Evolutionary conservation across 1,140 invertebrate species (phyloP), one percentile per base, ranked within the genome.

Genomic region (Drosophila burlai): DNA sequence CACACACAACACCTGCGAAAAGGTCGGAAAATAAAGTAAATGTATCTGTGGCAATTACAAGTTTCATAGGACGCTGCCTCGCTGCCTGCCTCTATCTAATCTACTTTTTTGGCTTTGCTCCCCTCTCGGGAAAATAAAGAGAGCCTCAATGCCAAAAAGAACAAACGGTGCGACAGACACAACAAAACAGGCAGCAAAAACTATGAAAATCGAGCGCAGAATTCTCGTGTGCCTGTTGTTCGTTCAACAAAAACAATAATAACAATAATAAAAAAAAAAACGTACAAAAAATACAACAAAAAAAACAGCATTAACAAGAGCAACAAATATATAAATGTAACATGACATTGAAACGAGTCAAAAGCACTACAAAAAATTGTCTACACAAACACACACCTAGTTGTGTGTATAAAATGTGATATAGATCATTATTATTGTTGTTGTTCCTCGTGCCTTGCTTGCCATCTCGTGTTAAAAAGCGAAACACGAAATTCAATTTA

Each of bases 271-370:
- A 16, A 29, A 49, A 42, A 42, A 47, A 57, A 16, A 24, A 24
- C 24, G 26, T 2, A 49, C n/a, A 36, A 43, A 49, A 59, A 21
- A 50, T 43, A 45, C 34, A 36, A 45, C 10, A 46, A 24, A 26
- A 26, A 49, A 13, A 43, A 49, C 36, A 43, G 57, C 54, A 66
- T 54, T 67, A 73, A 73, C 46, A 60, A 73, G 55, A 63, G 49
- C 55, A 76, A 49, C 57, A 77, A 77, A 71, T 66, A 71, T 61
- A 80, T 55, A 83, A 89, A 78, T 87, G 83, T 87, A 89, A 83
- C 83, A 81, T 87, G 84, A 84, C 83, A 87, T 87, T 87, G 83
- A 87, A 87, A 84, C 69, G 76, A 89, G 77, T 89, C 81, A 89
- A 85, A 85, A 75, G 75, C 68, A 69, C 58, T 83, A 62, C 36